phyloP scores from a whole-genome alignment of 2,113 vertebrate genomes.

The Larimichthys crocea region DNA sequence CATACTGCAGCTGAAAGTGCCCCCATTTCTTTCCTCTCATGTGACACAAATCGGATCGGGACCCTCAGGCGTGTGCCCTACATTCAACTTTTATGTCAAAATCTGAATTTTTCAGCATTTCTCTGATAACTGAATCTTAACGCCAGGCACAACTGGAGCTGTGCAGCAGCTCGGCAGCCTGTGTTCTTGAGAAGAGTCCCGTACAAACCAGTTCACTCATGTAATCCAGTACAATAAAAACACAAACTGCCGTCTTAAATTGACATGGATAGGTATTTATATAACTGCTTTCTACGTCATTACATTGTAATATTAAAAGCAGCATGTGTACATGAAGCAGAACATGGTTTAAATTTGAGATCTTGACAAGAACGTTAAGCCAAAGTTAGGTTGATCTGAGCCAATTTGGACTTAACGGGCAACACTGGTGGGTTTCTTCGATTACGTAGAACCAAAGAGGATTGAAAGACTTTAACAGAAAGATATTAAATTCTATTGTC shows the following conservation, averaged over 20 bases:
- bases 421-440: background rate
- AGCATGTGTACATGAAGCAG: background rate
- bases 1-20: constrained; percentile 16
- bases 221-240: background rate
- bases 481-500: background rate
- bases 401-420: background rate
- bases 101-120: constrained; percentile 40
- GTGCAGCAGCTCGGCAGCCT: constrained; percentile 8
- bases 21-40: constrained; percentile 51
- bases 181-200: background rate
- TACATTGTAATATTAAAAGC: background rate
- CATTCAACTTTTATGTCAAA: constrained; percentile 57
- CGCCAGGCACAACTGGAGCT: background rate
- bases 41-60: constrained; percentile 43
- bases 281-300: background rate
- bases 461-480: background rate
- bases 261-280: background rate
- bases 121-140: background rate
- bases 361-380: background rate
- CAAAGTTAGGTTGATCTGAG: background rate
- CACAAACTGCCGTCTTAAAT: background rate
- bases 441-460: background rate
- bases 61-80: constrained; percentile 59
- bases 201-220: background rate
- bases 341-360: background rate